Evolutionary conservation across 1,140 invertebrate species (phyloP), one percentile per base, ranked within the genome.

Genomic region (Drosophila busckii): DNA sequence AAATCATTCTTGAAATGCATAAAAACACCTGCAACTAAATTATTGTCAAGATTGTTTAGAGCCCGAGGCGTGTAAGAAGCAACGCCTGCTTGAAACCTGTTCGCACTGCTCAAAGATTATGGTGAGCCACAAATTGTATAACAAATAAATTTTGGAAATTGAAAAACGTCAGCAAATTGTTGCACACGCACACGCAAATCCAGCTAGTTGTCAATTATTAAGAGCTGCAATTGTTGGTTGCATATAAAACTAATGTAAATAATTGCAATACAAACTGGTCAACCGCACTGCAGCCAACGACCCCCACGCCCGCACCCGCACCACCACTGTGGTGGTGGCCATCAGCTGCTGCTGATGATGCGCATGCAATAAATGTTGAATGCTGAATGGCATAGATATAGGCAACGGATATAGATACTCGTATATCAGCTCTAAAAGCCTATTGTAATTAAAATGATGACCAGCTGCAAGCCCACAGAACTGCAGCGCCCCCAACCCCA

Each of bases 391-490:
- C 44, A n/a, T n/a, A n/a, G 10, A 28, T 40, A 23, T 1, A 10
- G 32, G n/a, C n/a, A n/a, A n/a, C n/a, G n/a, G n/a, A n/a, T n/a
- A n/a, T n/a, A n/a, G n/a, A n/a, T n/a, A n/a, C n/a, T n/a, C n/a
- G n/a, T n/a, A n/a, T n/a, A n/a, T n/a, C n/a, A n/a, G n/a, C n/a
- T n/a, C n/a, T n/a, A 41, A 41, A 32, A 32, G 37, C 26, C 20
- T 37, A 52, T 52, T 41, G 49, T 46, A 71, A 71, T 71, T 71
- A 71, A 71, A 71, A 71, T 71, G 65, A 66, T 69, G 62, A 55
- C 55, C 37, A 52, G 28, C 41, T 40, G n/a, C n/a, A n/a, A n/a
- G n/a, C n/a, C n/a, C n/a, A n/a, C n/a, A n/a, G n/a, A n/a, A n/a
- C n/a, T n/a, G n/a, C n/a, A n/a, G n/a, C n/a, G n/a, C n/a, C n/a